These are phyloP conservation scores for Lagopus muta DNA, from an alignment of 2,113 vertebrate genomes.

Conservation along the genomic window DNA sequence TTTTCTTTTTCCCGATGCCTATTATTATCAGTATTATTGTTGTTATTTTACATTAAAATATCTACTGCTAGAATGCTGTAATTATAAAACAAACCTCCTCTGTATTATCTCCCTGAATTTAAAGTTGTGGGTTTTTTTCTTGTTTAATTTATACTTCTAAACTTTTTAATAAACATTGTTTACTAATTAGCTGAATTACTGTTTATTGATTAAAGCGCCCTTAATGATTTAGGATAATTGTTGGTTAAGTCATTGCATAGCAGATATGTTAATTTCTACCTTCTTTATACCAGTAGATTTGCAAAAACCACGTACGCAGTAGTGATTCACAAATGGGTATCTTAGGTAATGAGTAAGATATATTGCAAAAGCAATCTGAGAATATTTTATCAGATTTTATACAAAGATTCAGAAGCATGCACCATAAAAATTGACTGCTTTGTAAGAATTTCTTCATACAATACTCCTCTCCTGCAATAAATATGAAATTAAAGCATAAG, in stretches of 20 bases:
- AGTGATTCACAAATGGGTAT: not conserved
- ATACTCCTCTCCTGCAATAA: not conserved
- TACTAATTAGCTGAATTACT: slow-evolving; percentile 46
- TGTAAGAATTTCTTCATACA: not conserved
- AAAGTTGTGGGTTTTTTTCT: not conserved
- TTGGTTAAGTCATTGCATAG: not conserved
- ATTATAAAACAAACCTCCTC: slow-evolving; percentile 10
- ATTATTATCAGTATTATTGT: not conserved
- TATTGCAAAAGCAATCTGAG: not conserved
- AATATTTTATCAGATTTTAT: not conserved
- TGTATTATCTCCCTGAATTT: not conserved
- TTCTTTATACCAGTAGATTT: not conserved
- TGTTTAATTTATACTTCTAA: not conserved
- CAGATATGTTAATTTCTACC: not conserved
- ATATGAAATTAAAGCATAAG: not conserved
- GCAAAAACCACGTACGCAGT: not conserved
- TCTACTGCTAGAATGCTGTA: slow-evolving; percentile 12
- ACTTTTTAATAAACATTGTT: slow-evolving; percentile 51
- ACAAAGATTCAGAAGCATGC: not conserved
- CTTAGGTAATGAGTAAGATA: not conserved
- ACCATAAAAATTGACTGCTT: not conserved
- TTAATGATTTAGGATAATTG: slow-evolving; percentile 39
- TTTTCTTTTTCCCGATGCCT: not conserved
- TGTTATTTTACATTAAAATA: slow-evolving; percentile 36
- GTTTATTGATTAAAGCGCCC: slow-evolving; percentile 52